Evolutionary conservation across 2,888 invertebrate genomes (phyloP), one percentile per base, ranked within the genome.

Genomic region (Eristalis tenax): DNA sequence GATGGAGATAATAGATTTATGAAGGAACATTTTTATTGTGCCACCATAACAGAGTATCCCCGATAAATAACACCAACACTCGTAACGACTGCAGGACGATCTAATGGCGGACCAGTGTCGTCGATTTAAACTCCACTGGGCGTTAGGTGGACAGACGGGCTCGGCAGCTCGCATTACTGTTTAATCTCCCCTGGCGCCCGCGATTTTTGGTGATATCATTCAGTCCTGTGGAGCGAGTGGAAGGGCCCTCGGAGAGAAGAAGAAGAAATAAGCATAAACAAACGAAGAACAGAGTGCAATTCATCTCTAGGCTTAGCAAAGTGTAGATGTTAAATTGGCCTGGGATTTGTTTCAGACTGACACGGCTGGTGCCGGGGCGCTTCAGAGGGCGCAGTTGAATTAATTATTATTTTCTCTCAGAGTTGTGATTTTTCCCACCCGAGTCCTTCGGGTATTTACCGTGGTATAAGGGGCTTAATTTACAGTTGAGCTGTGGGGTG

Each of bases 1-100:
- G 70, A 64, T 23, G 38, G 70, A 50, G 74, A 86, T 86, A 86
- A 79, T 79, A 79, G 78, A 86, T 79, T 86, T 82, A 82, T 82
- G 78, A 78, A 86, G 61, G 86, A 74, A 75, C 74, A 73, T 74
- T 82, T 80, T 66, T 75, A 83, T 74, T 71, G 64, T 73, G 78
- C 75, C 78, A 77, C 70, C 73, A 79, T 71, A 81, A 86, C 69
- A 82, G 64, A 86, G 69, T 81, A 59, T 59, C 76, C 73, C 38
- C 40, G 57, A 81, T 77, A 77, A 82, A 78, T 86, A 71, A 57
- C 78, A 35, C 70, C 10, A 38, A 74, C 80, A 74, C 56, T 43
- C 68, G 13, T 35, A 68, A 40, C 32, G 64, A 8, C 18, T n/a
- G 59, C 22, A 6, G 15, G 50, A 28, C 4, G 11, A 57, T 56